Evolutionary conservation across 2,797 vertebrate genomes (phyloP).

Genomic region (Cynopterus sphinx): DNA sequence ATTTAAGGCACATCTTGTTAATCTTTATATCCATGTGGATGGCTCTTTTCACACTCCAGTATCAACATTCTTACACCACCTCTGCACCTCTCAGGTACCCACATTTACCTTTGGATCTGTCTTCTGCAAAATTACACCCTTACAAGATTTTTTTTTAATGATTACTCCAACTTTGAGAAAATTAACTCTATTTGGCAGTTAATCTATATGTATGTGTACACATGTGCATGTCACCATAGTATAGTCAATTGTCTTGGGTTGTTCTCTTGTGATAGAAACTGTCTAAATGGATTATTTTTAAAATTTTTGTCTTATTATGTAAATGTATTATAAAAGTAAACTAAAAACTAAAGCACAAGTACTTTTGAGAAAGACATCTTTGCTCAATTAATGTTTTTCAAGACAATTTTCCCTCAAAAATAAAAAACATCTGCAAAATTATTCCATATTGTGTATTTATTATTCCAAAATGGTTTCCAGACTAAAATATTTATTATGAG

Average conservation of each 20-base stretch:
- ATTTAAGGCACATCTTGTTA: background rate
- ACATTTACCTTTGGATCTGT: background rate
- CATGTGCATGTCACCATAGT: background rate
- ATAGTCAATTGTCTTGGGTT: background rate
- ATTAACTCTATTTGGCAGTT: background rate
- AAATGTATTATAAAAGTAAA: background rate
- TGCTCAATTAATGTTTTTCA: slow-evolving; percentile 31
- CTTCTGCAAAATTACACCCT: background rate
- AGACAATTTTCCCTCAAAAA: slow-evolving; percentile 20
- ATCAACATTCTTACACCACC: background rate
- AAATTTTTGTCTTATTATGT: background rate
- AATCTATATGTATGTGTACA: background rate
- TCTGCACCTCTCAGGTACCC: background rate
- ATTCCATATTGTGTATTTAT: slow-evolving; percentile 1
- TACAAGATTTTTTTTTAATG: background rate
- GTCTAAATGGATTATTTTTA: background rate
- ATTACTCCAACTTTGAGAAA: background rate
- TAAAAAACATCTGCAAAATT: background rate
- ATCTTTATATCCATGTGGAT: background rate
- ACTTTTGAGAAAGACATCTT: slow-evolving; percentile 16
- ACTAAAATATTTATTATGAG: slow-evolving; percentile 1
- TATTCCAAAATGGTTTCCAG: slow-evolving; percentile 29
- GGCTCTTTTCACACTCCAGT: background rate
- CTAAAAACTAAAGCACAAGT: slow-evolving; percentile 22
- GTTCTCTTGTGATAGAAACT: background rate